Evolutionary conservation across 2,888 invertebrate genomes (phyloP), one percentile per base, ranked within the genome.

Genomic region (Eucriotettix oculatus): DNA sequence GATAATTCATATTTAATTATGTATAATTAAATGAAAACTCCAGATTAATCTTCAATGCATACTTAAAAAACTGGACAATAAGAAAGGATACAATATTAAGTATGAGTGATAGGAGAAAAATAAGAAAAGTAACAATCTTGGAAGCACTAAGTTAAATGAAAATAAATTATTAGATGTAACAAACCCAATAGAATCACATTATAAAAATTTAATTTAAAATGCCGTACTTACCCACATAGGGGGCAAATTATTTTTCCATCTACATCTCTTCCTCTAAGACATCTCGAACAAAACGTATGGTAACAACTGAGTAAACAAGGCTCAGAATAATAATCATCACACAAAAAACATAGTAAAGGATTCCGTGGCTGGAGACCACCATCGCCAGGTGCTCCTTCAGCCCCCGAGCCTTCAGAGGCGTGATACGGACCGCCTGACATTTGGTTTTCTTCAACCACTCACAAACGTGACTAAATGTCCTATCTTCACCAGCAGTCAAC

Each of bases 241-340:
- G 84, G 84, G 71, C 86, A 86, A 59, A 76, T 72, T 63, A 85
- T 72, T 67, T 81, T 79, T 58, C 79, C 77, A 68, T 85, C 84
- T 58, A 78, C 75, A 63, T 80, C 79, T 63, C 81, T 74, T 54
- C 80, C 82, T 57, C 79, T 76, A 62, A 86, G 71, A 71, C 86
- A 86, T 62, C 79, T 74, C 42, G 81, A 77, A 72, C 86, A 86
- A 71, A 85, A 85, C 55, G 84, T 84, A 70, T 86, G 86, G 69
- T 80, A 85, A 70, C 86, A 86, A 64, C 77, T 76, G 55, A 86
- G 73, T 58, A 85, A 78, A 66, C 84, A 82, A 1, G 86, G 85
- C 66, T 85, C 84, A 59, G 76, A 78, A 70, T 80, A 84, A 67
- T 83, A 83, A 69, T 84, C 82, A 67, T 83, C 81, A 69, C 85